Conservation (phyloP, 2,888 invertebrate genomes). For the Dicranocentrus wangi region DNA sequence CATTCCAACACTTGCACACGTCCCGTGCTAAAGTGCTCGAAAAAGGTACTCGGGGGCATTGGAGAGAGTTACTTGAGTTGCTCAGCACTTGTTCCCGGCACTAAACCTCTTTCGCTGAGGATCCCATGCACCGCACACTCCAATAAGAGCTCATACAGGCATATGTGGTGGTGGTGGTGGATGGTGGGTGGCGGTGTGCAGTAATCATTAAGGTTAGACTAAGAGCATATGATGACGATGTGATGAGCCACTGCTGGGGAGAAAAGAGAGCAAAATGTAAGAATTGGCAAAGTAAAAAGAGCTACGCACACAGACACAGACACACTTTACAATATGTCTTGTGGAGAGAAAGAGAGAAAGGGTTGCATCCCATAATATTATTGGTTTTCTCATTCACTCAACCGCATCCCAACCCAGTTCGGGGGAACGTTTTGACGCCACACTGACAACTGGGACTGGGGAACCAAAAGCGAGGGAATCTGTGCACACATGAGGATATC, state of each 20-base stretch:
- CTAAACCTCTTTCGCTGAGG: not conserved
- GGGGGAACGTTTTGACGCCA: not conserved
- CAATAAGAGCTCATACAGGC: slow-evolving; percentile 2
- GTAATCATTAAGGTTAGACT: slow-evolving; percentile 20
- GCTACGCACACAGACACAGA: not conserved
- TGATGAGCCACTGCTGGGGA: slow-evolving; percentile 32
- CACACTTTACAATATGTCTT: slow-evolving; percentile 11
- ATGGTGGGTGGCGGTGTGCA: not conserved
- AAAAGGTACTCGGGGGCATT: slow-evolving; percentile 57
- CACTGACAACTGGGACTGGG: slow-evolving; percentile 17
- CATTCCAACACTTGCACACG: slow-evolving; percentile 60
- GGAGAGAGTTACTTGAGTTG: slow-evolving; percentile 51
- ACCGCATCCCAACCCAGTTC: not conserved
- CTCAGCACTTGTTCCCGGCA: slow-evolving; percentile 28
- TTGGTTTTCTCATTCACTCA: slow-evolving; percentile 16
- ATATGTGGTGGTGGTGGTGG: not conserved
- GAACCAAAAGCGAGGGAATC: not conserved
- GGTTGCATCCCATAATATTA: slow-evolving; percentile 17
- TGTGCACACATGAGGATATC: not conserved
- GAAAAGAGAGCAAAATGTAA: slow-evolving; percentile 19
- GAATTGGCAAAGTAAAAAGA: slow-evolving; percentile 2
- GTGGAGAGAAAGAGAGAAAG: slow-evolving; percentile 20
- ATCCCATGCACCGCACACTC: not conserved
- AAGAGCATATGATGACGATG: slow-evolving; percentile 21
- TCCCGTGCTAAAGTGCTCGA: slow-evolving; percentile 52